Percentiles rank a stretch among this genome's conserved stretches.
These are phyloP conservation scores for Drosophila testacea DNA, from an alignment of 2,888 invertebrate genomes.

Conservation along the genomic window DNA sequence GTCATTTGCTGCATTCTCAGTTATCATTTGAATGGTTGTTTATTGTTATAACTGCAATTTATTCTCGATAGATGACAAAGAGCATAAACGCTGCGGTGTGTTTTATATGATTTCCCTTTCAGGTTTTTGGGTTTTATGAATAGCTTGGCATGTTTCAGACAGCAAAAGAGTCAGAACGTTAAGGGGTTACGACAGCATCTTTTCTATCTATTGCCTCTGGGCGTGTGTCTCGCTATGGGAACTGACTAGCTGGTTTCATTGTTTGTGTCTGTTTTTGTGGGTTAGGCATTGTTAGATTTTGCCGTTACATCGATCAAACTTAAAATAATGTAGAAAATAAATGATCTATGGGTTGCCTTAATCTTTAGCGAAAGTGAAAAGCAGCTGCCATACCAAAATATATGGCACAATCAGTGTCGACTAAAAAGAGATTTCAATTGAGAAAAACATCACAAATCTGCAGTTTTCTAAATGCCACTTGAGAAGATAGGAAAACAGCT, in stretches of 20 bases:
- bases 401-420: slow-evolving; percentile 28
- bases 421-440: slow-evolving; percentile 35
- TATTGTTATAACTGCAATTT: slow-evolving; percentile 15
- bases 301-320: slow-evolving; percentile 71
- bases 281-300: slow-evolving; percentile 4
- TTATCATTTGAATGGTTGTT: slow-evolving; percentile 8
- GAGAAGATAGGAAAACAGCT: slow-evolving; percentile 19
- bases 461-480: slow-evolving; percentile 54
- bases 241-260: slow-evolving; percentile 61
- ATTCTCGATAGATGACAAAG: slow-evolving; percentile 17
- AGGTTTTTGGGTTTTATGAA: slow-evolving; percentile 28
- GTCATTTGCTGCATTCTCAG: slow-evolving; percentile 5
- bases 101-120: slow-evolving; percentile 23
- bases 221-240: slow-evolving; percentile 54
- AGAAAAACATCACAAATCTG: slow-evolving; percentile 19
- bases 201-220: slow-evolving; percentile 33
- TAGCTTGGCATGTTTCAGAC: slow-evolving; percentile 43
- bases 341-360: slow-evolving; percentile 42
- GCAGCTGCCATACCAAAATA: slow-evolving; percentile 14
- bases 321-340: slow-evolving; percentile 52
- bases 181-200: slow-evolving; percentile 1
- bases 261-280: slow-evolving; percentile 9
- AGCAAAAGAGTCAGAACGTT: slow-evolving; percentile 24
- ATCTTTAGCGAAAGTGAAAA: slow-evolving; percentile 63
- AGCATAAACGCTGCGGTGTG: slow-evolving; percentile 1